Percentiles rank a stretch among this genome's conserved stretches.
These are phyloP conservation scores for Drosophila quinaria DNA, from an alignment of 2,888 invertebrate genomes.

Conservation along the genomic window DNA sequence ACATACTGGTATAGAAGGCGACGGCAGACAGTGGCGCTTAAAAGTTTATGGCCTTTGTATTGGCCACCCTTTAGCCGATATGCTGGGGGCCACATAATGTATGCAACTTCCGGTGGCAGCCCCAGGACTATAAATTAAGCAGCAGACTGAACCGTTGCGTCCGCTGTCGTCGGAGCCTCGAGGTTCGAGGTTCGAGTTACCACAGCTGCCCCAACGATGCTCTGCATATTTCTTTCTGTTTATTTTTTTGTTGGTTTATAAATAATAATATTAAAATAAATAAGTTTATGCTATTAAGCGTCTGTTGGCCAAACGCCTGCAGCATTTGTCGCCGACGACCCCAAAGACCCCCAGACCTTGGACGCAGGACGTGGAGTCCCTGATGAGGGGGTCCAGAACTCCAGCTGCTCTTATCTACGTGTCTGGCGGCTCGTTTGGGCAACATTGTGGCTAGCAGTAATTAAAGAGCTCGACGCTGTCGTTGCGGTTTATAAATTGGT, in stretches of 20 bases:
- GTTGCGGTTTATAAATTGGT: constrained; percentile 73
- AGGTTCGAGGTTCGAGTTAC: constrained; percentile 27
- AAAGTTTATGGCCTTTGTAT: constrained; percentile 69
- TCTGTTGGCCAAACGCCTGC: constrained; percentile 58
- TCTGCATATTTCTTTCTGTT: constrained; percentile 50
- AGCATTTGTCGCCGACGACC: constrained; percentile 60
- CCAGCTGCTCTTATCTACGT: constrained; percentile 64
- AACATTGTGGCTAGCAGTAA: constrained; percentile 65
- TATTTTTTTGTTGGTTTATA: constrained; percentile 44
- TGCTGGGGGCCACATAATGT: constrained; percentile 60
- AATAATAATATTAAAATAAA: constrained; percentile 78
- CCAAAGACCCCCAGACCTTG: constrained; percentile 8
- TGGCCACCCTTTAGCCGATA: constrained; percentile 52
- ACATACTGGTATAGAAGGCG: constrained; percentile 11
- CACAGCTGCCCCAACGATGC: constrained; percentile 24
- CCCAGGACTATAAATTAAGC: constrained; percentile 71
- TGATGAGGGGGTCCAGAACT: neutral
- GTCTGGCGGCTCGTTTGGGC: constrained; percentile 52
- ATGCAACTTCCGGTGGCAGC: constrained; percentile 73
- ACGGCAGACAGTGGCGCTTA: constrained; percentile 61
- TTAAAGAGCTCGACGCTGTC: constrained; percentile 64
- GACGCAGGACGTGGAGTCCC: constrained; percentile 2
- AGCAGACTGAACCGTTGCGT: constrained; percentile 47
- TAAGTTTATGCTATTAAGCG: constrained; percentile 73
- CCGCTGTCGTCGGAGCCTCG: constrained; percentile 57